Conservation (phyloP, 2,113 vertebrate species). For the Chloroceryle aenea region DNA sequence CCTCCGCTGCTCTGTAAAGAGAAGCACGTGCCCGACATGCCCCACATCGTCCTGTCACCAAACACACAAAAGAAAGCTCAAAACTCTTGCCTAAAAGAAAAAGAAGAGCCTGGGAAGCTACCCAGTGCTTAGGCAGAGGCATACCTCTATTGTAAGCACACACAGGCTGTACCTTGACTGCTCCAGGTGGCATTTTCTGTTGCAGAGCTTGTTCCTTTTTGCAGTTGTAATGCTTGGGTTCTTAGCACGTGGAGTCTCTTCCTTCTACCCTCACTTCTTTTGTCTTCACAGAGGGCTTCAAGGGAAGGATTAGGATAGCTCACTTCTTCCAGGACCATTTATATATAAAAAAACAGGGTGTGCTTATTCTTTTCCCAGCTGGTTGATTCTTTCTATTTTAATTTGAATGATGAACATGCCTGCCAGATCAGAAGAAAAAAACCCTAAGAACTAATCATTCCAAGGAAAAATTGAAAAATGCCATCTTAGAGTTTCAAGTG, state of each 20-base stretch:
- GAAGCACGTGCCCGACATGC: rapidly evolving
- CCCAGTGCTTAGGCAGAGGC: neutral
- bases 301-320: neutral
- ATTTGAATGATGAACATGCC: neutral
- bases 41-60: neutral
- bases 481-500: neutral
- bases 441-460: neutral
- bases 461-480: neutral
- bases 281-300: neutral
- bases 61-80: neutral
- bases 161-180: neutral
- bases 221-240: neutral
- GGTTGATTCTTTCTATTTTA: neutral
- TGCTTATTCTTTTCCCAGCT: neutral
- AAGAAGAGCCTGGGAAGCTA: neutral
- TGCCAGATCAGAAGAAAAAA: neutral
- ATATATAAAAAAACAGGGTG: neutral
- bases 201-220: neutral
- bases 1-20: neutral
- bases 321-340: neutral
- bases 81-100: neutral
- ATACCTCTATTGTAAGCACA: neutral
- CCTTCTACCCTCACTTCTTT: neutral
- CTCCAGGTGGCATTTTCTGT: neutral
- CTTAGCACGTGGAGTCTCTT: neutral